phyloP scores from a whole-genome alignment of 2,888 invertebrate genomes.

The Sarcophaga subvicina region DNA sequence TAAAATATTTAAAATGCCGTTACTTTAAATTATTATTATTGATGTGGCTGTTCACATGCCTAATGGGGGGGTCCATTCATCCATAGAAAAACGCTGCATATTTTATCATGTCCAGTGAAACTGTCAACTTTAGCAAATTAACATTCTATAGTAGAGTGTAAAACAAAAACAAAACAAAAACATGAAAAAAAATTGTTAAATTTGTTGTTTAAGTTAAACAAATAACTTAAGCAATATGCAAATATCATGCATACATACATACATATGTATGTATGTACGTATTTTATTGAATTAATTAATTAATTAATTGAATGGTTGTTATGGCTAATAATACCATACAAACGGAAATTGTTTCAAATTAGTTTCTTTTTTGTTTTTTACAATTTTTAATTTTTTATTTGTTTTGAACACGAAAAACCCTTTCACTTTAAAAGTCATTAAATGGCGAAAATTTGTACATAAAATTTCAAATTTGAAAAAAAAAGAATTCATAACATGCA shows the following conservation, averaged over 20 bases:
- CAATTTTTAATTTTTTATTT: no score
- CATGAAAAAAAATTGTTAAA: neutral
- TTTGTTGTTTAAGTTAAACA: neutral
- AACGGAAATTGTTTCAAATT: no score
- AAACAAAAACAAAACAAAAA: slow-evolving; percentile 5
- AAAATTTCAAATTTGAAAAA: no score
- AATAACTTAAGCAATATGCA: slow-evolving; percentile 3
- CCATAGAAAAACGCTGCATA: neutral
- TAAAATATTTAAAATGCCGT: slow-evolving; percentile 18
- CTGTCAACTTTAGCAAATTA: slow-evolving; percentile 20
- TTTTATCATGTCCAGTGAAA: neutral
- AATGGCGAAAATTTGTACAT: no score
- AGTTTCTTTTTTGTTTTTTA: no score
- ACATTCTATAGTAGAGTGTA: neutral
- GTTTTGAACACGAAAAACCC: no score
- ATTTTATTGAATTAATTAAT: no score
- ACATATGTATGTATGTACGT: no score
- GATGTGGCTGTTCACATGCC: neutral
- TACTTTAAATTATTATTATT: slow-evolving; percentile 19
- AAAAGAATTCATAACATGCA: no score
- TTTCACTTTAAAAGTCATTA: no score
- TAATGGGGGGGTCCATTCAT: neutral
- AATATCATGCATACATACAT: neutral
- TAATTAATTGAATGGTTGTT: no score
- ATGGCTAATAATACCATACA: no score